phyloP scores from a whole-genome alignment of 1,140 invertebrate genomes.

The Choristoneura fumiferana region DNA sequence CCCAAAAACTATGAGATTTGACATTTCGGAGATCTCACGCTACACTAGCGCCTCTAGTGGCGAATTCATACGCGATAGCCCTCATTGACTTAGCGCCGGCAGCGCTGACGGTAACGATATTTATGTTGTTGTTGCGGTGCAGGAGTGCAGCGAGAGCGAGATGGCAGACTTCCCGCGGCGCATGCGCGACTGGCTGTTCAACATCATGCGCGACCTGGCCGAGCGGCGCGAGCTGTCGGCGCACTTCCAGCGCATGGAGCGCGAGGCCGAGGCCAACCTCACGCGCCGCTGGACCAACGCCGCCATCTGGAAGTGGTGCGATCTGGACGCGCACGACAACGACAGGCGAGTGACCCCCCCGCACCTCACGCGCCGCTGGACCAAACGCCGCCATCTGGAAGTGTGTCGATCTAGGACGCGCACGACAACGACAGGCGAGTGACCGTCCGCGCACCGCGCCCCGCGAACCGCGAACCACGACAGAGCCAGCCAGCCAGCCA shows the following conservation, averaged over 20 bases:
- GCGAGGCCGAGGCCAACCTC: conserved; percentile 91
- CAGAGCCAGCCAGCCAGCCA: no score
- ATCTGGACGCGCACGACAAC: conserved; percentile 92
- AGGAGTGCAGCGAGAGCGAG: conserved; percentile 89
- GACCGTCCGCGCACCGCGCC: conserved; percentile 58
- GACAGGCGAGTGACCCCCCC: conserved; percentile 81
- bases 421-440: conserved; percentile 89
- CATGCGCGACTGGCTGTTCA: conserved; percentile 98
- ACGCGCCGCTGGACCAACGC: conserved; percentile 93
- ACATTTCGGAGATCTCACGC: no score
- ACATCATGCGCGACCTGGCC: conserved; percentile 96
- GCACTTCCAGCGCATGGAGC: conserved; percentile 91
- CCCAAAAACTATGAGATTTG: no score
- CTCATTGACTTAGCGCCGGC: no score
- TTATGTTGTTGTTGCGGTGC: no score
- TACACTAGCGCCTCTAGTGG: no score
- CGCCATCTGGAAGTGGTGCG: conserved; percentile 98
- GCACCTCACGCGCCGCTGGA: conserved; percentile 88
- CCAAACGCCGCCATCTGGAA: conserved; percentile 96
- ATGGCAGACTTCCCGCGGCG: conserved; percentile 94
- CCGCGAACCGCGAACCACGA: conserved; percentile 81
- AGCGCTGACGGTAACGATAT: no score
- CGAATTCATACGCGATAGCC: no score
- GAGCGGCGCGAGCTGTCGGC: conserved; percentile 92
- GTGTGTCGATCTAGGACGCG: conserved; percentile 95